Conservation (phyloP, 2,888 invertebrate species). For the Synanthedon vespiformis region DNA sequence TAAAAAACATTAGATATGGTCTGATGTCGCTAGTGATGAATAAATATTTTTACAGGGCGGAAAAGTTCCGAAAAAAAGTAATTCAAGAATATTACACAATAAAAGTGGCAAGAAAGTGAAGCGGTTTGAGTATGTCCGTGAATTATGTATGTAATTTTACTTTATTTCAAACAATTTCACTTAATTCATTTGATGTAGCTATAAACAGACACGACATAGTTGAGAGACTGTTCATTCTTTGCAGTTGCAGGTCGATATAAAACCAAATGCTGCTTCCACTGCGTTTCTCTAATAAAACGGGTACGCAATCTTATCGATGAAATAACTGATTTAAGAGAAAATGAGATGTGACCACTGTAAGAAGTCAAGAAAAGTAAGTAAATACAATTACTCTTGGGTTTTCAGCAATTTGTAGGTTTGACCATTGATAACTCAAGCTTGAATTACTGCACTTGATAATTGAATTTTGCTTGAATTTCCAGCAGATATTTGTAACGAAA, state of each 20-base stretch:
- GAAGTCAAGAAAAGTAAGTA: slow-evolving; percentile 11
- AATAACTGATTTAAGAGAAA: slow-evolving; percentile 20
- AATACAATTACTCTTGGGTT: too few species aligned
- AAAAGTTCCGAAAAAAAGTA: slow-evolving; percentile 4
- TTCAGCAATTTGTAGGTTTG: too few species aligned
- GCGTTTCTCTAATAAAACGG: slow-evolving; percentile 20
- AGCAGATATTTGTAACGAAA: too few species aligned
- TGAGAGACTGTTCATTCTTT: background rate
- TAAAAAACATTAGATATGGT: too few species aligned
- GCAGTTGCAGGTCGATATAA: slow-evolving; percentile 25
- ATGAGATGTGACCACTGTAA: slow-evolving; percentile 31
- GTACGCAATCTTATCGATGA: slow-evolving; percentile 25
- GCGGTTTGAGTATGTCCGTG: slow-evolving; percentile 14
- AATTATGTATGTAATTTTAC: slow-evolving; percentile 14
- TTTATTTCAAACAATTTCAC: too few species aligned
- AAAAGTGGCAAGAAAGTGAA: slow-evolving; percentile 12
- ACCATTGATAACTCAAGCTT: too few species aligned
- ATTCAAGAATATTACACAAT: slow-evolving; percentile 18
- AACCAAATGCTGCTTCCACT: slow-evolving; percentile 23
- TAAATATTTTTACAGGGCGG: background rate
- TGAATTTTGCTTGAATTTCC: too few species aligned
- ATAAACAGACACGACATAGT: background rate
- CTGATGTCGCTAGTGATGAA: too few species aligned
- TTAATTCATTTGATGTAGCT: background rate
- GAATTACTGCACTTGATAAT: too few species aligned